Percentiles rank a stretch among this genome's conserved stretches.
phyloP scores from a whole-genome alignment of 2,888 invertebrate genomes.

The Leptogaster cylindrica region DNA sequence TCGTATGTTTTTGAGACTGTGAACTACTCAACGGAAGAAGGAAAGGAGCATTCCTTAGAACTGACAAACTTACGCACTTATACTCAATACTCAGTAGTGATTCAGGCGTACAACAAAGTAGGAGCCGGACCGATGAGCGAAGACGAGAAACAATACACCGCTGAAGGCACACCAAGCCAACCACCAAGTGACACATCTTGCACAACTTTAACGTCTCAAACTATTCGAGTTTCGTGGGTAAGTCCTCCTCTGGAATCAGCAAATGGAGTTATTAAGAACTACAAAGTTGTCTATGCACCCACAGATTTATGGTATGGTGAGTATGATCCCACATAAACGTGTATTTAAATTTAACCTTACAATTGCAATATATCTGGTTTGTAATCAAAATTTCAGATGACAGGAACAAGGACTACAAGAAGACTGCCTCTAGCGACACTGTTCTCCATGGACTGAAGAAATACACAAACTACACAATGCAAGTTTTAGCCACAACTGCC shows the following conservation, averaged over 20 bases:
- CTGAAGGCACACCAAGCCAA: slow-evolving; percentile 92
- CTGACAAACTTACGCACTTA: slow-evolving; percentile 85
- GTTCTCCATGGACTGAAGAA: slow-evolving; percentile 92
- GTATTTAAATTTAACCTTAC: not conserved
- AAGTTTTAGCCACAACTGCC: slow-evolving; percentile 92
- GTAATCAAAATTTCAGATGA: slow-evolving; percentile 69
- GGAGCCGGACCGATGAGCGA: slow-evolving; percentile 91
- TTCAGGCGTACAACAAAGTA: slow-evolving; percentile 93
- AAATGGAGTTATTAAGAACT: slow-evolving; percentile 94
- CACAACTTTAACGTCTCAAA: slow-evolving; percentile 91
- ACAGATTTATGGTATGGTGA: slow-evolving; percentile 91
- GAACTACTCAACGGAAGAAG: slow-evolving; percentile 89
- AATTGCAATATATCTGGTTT: not conserved
- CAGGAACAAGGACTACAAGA: slow-evolving; percentile 88
- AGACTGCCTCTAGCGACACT: slow-evolving; percentile 90
- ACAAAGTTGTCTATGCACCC: slow-evolving; percentile 91
- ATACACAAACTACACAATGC: slow-evolving; percentile 96
- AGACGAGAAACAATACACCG: slow-evolving; percentile 89
- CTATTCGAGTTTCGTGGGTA: slow-evolving; percentile 92
- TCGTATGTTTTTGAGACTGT: slow-evolving; percentile 91
- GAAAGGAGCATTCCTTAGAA: slow-evolving; percentile 86
- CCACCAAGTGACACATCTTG: slow-evolving; percentile 91
- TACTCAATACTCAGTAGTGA: slow-evolving; percentile 94
- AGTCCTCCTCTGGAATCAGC: slow-evolving; percentile 91
- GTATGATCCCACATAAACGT: slow-evolving; percentile 59